phyloP scores from a whole-genome alignment of 2,888 invertebrate genomes.

The Pedicia rivosa region DNA sequence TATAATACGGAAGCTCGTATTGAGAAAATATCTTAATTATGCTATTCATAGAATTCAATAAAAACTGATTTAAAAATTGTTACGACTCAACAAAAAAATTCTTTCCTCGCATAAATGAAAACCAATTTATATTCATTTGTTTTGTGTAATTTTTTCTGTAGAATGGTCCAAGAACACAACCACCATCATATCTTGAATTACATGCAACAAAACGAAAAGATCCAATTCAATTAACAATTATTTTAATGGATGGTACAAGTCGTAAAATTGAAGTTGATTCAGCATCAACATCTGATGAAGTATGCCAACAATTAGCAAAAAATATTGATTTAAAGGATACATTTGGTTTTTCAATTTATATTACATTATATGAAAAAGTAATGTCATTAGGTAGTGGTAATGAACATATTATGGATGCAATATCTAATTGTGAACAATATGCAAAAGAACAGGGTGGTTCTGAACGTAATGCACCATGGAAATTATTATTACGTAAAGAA shows the following conservation, averaged over 20 bases:
- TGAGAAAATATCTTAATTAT: no score
- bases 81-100: no score
- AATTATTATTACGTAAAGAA: slow-evolving; percentile 74
- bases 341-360: slow-evolving; percentile 85
- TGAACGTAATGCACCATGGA: slow-evolving; percentile 78
- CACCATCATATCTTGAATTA: slow-evolving; percentile 83
- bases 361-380: slow-evolving; percentile 78
- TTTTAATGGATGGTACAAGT: slow-evolving; percentile 74
- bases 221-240: slow-evolving; percentile 65
- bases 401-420: slow-evolving; percentile 91
- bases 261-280: slow-evolving; percentile 77
- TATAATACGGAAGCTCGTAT: no score
- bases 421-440: slow-evolving; percentile 91
- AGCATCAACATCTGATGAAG: slow-evolving; percentile 77
- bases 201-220: slow-evolving; percentile 72
- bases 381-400: slow-evolving; percentile 75
- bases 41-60: background rate
- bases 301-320: slow-evolving; percentile 64
- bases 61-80: background rate
- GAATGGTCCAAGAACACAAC: slow-evolving; percentile 81
- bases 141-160: slow-evolving; percentile 8
- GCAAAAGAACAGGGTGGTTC: slow-evolving; percentile 77
- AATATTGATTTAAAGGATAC: slow-evolving; percentile 60
- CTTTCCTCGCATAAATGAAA: no score
- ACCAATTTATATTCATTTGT: no score